These are phyloP conservation scores for Apamea anceps DNA, from an alignment of 2,888 invertebrate genomes.

Conservation along the genomic window DNA sequence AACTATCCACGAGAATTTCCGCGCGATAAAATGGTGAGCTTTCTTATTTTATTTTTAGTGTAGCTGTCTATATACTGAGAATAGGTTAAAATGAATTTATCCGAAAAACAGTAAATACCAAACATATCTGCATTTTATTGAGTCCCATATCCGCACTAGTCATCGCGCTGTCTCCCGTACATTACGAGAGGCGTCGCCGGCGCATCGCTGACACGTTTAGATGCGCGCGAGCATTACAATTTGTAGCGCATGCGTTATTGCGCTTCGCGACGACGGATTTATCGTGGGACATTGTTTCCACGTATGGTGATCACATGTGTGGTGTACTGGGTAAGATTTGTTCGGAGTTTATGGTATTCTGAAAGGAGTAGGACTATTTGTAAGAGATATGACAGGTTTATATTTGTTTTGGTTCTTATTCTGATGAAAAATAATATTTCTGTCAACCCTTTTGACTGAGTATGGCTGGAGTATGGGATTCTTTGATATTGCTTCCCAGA, in stretches of 20 bases:
- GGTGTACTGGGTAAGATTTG: slow-evolving; percentile 27
- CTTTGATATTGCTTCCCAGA: background rate
- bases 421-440: slow-evolving; percentile 23
- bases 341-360: slow-evolving; percentile 4
- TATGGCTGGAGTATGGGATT: background rate
- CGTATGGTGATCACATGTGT: slow-evolving; percentile 67
- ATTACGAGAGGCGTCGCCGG: slow-evolving; percentile 54
- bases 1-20: background rate
- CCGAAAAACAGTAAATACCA: background rate
- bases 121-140: slow-evolving; percentile 24
- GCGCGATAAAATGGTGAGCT: background rate
- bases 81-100: background rate
- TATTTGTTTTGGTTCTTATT: slow-evolving; percentile 10
- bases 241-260: slow-evolving; percentile 69
- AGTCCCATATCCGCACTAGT: slow-evolving; percentile 55
- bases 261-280: slow-evolving; percentile 71
- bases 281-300: slow-evolving; percentile 74
- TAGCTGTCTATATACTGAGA: no score
- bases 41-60: background rate
- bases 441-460: slow-evolving; percentile 16
- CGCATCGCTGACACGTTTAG: slow-evolving; percentile 71
- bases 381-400: slow-evolving; percentile 17
- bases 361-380: slow-evolving; percentile 4
- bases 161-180: slow-evolving; percentile 45
- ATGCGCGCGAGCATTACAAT: slow-evolving; percentile 69